Conservation (phyloP, 2,113 vertebrate species). For the Tetraodon nigroviridis region DNA sequence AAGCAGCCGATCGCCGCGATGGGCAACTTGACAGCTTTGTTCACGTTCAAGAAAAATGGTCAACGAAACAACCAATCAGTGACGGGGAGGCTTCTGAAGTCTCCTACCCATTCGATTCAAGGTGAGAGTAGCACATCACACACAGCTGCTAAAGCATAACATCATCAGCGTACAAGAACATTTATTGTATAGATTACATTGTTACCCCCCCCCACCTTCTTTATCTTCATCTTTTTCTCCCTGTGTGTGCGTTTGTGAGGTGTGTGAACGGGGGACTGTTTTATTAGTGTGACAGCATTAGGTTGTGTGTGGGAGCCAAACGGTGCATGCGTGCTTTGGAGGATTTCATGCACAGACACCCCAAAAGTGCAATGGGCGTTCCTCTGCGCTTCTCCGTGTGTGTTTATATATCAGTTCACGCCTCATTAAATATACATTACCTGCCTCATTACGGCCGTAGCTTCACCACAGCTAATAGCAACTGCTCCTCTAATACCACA, state of each 20-base stretch:
- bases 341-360: constrained; percentile 13
- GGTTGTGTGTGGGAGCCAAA: constrained; percentile 20
- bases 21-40: constrained; percentile 16
- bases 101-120: constrained; percentile 28
- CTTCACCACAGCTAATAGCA: constrained; percentile 61
- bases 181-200: too few species aligned
- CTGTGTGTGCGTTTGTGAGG: constrained; percentile 1
- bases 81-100: constrained; percentile 20
- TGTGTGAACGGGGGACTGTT: constrained; percentile 7
- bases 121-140: constrained; percentile 37
- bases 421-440: constrained; percentile 78
- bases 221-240: neutral
- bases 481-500: constrained; percentile 51
- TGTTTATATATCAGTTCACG: constrained; percentile 68
- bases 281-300: constrained; percentile 1
- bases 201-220: neutral
- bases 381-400: constrained; percentile 35
- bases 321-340: constrained; percentile 7
- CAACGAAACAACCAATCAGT: constrained; percentile 30
- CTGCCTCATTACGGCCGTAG: constrained; percentile 71
- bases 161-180: too few species aligned
- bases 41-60: constrained; percentile 22
- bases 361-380: constrained; percentile 15
- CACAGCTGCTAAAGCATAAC: too few species aligned
- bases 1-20: constrained; percentile 20